These are phyloP conservation scores for Pteronotus mesoamericanus DNA, from an alignment of 2,797 vertebrate species.

Conservation along the genomic window DNA sequence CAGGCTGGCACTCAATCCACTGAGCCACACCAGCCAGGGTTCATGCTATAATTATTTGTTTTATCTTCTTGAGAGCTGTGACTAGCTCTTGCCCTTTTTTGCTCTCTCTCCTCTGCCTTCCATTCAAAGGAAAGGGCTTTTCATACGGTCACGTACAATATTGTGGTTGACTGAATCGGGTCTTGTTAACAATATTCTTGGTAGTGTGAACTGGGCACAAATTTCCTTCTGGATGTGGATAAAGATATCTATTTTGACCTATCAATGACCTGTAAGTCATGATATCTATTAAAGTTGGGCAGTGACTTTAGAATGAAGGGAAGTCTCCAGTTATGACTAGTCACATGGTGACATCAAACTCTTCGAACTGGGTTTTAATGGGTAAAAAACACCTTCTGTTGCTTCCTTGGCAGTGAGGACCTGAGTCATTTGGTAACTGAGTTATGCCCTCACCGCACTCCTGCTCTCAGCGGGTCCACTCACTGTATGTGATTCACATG, in stretches of 20 bases:
- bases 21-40: no score
- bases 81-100: not conserved
- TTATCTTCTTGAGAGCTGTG: not conserved
- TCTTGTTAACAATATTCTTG: not conserved
- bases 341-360: not conserved
- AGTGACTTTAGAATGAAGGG: not conserved
- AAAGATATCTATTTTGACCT: not conserved
- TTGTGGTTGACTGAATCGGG: not conserved
- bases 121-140: not conserved
- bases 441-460: not conserved
- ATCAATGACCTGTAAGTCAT: not conserved
- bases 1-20: no score
- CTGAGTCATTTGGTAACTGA: not conserved
- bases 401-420: not conserved
- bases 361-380: not conserved
- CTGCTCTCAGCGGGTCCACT: not conserved
- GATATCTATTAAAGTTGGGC: not conserved
- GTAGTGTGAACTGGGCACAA: not conserved
- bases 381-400: not conserved
- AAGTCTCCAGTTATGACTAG: not conserved
- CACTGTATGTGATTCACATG: not conserved
- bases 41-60: not conserved
- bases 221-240: not conserved
- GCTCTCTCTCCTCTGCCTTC: not conserved
- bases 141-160: not conserved